phyloP scores from a whole-genome alignment of 2,113 vertebrate genomes.

The Menidia beryllina region DNA sequence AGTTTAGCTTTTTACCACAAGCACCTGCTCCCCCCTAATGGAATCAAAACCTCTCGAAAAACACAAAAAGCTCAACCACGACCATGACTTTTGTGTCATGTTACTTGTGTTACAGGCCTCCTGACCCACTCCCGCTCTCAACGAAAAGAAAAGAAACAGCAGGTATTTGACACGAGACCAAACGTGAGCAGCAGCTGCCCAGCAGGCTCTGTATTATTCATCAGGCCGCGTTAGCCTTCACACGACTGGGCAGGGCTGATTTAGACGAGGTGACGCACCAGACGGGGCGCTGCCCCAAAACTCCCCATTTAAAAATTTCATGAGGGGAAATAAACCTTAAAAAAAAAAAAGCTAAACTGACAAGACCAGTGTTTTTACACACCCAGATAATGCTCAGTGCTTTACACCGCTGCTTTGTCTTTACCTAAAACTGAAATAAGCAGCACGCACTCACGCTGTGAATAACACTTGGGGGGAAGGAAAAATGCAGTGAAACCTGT shows the following conservation, averaged over 20 bases:
- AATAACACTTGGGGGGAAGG: background rate
- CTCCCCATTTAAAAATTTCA: constrained; percentile 57
- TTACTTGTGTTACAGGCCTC: constrained; percentile 18
- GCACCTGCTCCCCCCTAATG: background rate
- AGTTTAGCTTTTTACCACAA: background rate
- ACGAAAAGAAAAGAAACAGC: constrained; percentile 24
- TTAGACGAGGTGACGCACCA: constrained; percentile 35
- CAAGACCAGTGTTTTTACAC: background rate
- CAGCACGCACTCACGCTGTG: no score
- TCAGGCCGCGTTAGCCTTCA: constrained; percentile 58
- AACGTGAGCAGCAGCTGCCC: constrained; percentile 57
- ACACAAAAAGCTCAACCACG: background rate
- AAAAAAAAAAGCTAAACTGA: constrained; percentile 31
- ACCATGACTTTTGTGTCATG: constrained; percentile 10
- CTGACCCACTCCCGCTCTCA: constrained; percentile 57
- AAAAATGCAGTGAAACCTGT: constrained; percentile 12
- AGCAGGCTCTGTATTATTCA: constrained; percentile 78
- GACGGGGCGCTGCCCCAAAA: constrained; percentile 32
- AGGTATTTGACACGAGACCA: constrained; percentile 35
- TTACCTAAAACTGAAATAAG: background rate
- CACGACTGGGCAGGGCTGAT: constrained; percentile 27
- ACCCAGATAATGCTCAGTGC: background rate
- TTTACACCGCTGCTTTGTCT: background rate
- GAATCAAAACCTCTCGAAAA: background rate
- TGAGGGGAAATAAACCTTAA: constrained; percentile 30